These are phyloP conservation scores for Scaptomyza caliginosa DNA, from an alignment of 2,888 invertebrate species.

Conservation along the genomic window DNA sequence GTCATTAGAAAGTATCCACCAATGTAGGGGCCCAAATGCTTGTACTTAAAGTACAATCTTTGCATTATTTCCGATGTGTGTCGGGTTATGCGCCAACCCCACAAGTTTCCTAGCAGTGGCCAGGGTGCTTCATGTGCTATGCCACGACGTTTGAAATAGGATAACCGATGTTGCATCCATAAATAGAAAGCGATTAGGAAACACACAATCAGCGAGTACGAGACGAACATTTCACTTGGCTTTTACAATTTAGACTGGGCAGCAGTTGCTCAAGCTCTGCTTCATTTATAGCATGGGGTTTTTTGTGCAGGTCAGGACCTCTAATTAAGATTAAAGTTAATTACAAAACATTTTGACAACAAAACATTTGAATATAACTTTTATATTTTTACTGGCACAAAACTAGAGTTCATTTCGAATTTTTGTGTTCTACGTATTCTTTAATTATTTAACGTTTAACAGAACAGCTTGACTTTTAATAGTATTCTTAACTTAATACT, in stretches of 20 bases:
- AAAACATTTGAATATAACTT: background rate
- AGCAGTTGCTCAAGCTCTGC: background rate
- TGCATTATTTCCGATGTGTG: conserved; percentile 52
- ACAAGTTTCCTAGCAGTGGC: conserved; percentile 64
- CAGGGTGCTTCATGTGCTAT: conserved; percentile 60
- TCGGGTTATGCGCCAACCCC: conserved; percentile 42
- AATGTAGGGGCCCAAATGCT: conserved; percentile 71
- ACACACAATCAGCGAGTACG: conserved; percentile 8
- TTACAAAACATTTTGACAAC: background rate
- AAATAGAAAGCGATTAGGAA: conserved; percentile 22
- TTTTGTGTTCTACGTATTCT: background rate
- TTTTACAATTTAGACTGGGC: conserved; percentile 9
- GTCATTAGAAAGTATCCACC: conserved; percentile 74
- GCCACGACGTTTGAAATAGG: conserved; percentile 60
- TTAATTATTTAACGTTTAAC: background rate
- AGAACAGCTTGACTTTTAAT: background rate
- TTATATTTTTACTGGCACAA: background rate
- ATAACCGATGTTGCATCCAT: conserved; percentile 49
- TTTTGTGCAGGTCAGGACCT: conserved; percentile 22
- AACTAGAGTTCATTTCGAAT: background rate
- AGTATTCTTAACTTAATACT: background rate
- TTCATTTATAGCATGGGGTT: conserved; percentile 31
- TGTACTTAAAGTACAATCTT: conserved; percentile 67
- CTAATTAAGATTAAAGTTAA: conserved; percentile 1
- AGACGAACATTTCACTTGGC: conserved; percentile 22